Base-by-base conservation (phyloP, 2,797 vertebrate species). In the Buphagus erythrorhynchus region DNA sequence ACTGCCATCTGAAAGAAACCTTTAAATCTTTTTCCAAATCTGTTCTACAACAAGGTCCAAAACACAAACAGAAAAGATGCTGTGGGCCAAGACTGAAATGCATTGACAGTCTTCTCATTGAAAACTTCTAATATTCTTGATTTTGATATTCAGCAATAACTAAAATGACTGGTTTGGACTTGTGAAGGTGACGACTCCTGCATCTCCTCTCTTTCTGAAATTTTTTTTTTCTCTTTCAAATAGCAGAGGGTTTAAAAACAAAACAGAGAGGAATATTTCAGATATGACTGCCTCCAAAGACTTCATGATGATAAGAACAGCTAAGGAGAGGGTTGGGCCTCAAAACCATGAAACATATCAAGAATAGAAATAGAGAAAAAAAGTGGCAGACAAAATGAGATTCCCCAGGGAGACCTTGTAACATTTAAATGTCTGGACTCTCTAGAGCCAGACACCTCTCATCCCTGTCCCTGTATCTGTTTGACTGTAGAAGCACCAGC, bases 121-220 rank as follows among this genome's bases (percentile, higher is more conserved):
- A 90, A 93, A 95, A 73, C 26, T 93, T 97, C 55, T 79, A 95
- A 40, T 33, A 31, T 52, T 80, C 36, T 80, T 77, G 13, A 33
- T 85, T 77, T 90, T 86, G 62, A 51, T 79, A 90, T 26, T 86
- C 29, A 24, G 36, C 11, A 84, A 54, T 38, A 90, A 52, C 40
- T 87, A 66, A 93, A 90, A 91, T n/a, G 8, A 68, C 26, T 42
- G 11, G 0, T 76, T 87, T 66, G 65, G 48, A 80, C 55, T 77
- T 52, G 28, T 2, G 25, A 74, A 80, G 36, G 71, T 77, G 57
- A 57, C n/a, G 88, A 58, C 63, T 40, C 40, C 40, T 58, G 20
- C 79, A 79, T 82, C 33, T 77, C 10, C 15, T 84, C 35, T 36
- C 49, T 74, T 73, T 63, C 65, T 26, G 54, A 18, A 8, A 11